Evolutionary conservation across 2,888 invertebrate genomes (phyloP), one percentile per base, ranked within the genome.

Genomic region (Drosophila sordidula): DNA sequence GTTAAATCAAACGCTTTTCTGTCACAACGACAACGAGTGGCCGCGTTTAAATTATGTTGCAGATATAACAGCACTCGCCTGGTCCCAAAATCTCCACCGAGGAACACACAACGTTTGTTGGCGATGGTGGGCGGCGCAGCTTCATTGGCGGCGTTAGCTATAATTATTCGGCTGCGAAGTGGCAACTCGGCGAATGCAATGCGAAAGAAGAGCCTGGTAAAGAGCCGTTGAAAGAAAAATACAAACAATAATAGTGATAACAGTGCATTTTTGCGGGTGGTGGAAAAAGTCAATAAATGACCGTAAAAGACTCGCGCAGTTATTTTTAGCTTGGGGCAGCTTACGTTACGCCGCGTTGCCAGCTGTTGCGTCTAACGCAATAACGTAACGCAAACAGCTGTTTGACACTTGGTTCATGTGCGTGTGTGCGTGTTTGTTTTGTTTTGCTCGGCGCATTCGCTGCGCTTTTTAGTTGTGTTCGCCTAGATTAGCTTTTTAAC

Each of bases 241-340:
- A 56, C 26, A 12, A 32, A 34, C n/a, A 22, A 42, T 4, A 39
- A 6, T 42, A 34, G 5, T 22, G 49, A 32, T 44, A 49, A 18
- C 14, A 14, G 39, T 49, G 22, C 5, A 25, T 22, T n/a, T 34
- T n/a, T 34, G 25, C n/a, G 36, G 25, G 47, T 26, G 32, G 12
- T n/a, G 22, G 72, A 72, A 83, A 84, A 84, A 85, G 87, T 87
- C 83, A 87, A 84, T 84, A 84, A 73, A 59, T 74, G 70, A 62
- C 78, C 61, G 63, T 67, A 85, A 74, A 78, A 75, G 87, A 81
- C 87, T 85, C 80, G 87, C 87, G 87, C 87, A 87, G 76, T 87
- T 84, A 84, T 87, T 87, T 87, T 85, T 84, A 84, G 87, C 86
- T 84, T 87, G 82, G 67, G 85, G 82, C 78, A 87, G 67, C 61